A percentile compares a stretch with the other conserved stretches of the same genome.
Conservation (phyloP, 2,888 invertebrate genomes). For the Clivina fossor region DNA sequence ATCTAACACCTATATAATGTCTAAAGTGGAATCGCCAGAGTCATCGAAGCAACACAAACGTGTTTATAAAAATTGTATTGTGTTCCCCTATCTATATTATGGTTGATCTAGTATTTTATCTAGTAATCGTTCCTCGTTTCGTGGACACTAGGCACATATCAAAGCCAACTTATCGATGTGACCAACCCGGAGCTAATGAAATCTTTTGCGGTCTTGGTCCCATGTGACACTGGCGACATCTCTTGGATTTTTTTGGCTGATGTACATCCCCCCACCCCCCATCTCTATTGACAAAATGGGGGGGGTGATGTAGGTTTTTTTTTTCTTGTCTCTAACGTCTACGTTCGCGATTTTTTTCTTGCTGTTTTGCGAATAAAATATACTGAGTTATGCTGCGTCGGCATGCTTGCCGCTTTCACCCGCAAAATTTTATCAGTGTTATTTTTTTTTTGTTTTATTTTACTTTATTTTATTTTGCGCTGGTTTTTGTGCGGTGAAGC, state of each 20-base stretch:
- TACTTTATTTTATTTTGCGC: neutral
- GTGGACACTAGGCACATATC: neutral
- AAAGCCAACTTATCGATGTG: constrained; percentile 3
- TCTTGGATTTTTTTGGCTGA: no score
- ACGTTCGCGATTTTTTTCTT: neutral
- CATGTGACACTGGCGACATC: no score
- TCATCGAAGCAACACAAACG: neutral
- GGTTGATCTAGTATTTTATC: neutral
- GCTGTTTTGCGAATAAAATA: neutral
- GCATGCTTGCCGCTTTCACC: neutral
- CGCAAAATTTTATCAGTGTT: neutral
- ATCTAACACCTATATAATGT: no score
- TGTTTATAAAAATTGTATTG: neutral
- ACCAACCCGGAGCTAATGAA: no score
- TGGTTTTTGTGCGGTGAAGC: no score
- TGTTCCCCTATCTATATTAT: neutral
- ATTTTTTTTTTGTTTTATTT: neutral
- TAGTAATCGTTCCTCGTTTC: neutral
- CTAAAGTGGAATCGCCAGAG: no score
- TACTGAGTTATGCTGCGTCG: neutral
- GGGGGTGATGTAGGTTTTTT: no score
- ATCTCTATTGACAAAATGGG: no score
- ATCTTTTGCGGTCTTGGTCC: neutral
- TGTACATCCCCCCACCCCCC: no score
- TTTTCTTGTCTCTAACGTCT: no score